Evolutionary conservation across 2,888 invertebrate species (phyloP).

Genomic region (Allygus modestus): DNA sequence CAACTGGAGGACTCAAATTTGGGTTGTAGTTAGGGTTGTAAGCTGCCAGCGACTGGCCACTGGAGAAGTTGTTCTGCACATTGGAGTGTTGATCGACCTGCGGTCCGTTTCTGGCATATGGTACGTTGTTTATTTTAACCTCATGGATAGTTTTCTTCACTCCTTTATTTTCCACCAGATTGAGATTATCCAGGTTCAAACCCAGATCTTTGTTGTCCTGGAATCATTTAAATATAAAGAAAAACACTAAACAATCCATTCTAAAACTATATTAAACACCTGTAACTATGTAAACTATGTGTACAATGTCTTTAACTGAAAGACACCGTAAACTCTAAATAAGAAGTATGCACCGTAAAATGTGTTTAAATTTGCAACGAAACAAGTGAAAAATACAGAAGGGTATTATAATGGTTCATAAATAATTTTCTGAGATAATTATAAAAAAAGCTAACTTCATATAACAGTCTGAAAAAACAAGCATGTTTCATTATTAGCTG

Average conservation of each 20-base stretch:
- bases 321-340: too few species aligned
- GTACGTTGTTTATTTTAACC: conserved; percentile 34
- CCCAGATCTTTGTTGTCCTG: conserved; percentile 61
- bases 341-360: too few species aligned
- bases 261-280: not conserved
- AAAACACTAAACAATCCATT: not conserved
- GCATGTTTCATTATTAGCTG: too few species aligned
- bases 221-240: conserved; percentile 2
- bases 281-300: too few species aligned
- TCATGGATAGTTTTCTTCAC: conserved; percentile 16
- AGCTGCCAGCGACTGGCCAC: not conserved
- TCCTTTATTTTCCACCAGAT: conserved; percentile 12
- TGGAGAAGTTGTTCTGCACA: conserved; percentile 20
- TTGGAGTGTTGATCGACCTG: conserved; percentile 12
- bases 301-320: too few species aligned
- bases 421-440: too few species aligned
- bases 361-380: too few species aligned
- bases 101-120: not conserved
- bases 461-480: too few species aligned
- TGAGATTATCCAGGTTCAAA: conserved; percentile 47
- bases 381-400: too few species aligned
- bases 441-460: too few species aligned
- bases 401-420: too few species aligned
- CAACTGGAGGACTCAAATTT: not conserved
- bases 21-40: conserved; percentile 15